Evolutionary conservation across 2,113 vertebrate genomes (phyloP).

Genomic region (Poicephalus gulielmi): DNA sequence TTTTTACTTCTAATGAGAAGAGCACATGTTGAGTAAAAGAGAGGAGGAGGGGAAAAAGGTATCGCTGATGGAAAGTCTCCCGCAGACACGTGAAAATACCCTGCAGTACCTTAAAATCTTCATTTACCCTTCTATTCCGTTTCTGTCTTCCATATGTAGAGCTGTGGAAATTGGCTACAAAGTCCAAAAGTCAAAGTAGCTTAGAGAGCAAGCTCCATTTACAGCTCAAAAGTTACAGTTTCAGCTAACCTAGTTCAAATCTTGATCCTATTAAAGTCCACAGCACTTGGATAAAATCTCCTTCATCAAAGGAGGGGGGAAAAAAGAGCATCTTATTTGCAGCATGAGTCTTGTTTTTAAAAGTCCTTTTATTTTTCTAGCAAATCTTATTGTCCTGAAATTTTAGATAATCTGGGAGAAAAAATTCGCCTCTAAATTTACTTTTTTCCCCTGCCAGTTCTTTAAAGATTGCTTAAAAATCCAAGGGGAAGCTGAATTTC

Average conservation of each 20-base stretch:
- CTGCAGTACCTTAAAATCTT: neutral
- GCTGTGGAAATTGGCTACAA: neutral
- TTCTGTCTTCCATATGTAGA: neutral
- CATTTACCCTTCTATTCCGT: neutral
- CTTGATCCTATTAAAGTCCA: neutral
- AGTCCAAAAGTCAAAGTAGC: neutral
- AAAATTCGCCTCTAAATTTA: neutral
- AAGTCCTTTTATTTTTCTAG: neutral
- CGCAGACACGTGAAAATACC: neutral
- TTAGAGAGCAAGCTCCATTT: neutral
- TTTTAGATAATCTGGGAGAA: neutral
- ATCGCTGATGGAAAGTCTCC: neutral
- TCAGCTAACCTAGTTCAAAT: neutral
- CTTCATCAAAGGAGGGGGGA: neutral
- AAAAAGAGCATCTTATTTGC: neutral
- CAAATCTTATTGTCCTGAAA: neutral
- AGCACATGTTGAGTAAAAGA: neutral
- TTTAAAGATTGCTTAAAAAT: conserved; percentile 1
- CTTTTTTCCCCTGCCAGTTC: neutral
- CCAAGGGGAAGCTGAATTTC: neutral
- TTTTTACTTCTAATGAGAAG: conserved; percentile 3
- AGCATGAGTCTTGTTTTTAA: neutral
- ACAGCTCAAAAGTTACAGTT: neutral
- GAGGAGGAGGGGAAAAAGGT: neutral
- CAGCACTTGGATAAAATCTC: neutral